Evolutionary conservation across 2,888 invertebrate genomes (phyloP), one percentile per base, ranked within the genome.

Genomic region (Rhabditophanes sp.): DNA sequence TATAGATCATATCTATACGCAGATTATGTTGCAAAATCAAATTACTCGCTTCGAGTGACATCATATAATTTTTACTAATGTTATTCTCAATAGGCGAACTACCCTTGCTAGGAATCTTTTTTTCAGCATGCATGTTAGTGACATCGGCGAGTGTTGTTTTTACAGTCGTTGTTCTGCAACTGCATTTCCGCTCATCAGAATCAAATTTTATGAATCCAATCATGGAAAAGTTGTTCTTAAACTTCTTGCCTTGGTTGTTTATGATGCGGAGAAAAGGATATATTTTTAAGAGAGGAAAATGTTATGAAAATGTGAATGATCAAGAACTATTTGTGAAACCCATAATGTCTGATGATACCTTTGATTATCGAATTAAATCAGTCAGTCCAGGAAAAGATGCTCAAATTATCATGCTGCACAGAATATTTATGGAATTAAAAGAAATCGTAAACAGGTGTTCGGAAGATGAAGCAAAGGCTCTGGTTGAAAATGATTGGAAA

Each of bases 101-200:
- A n/a, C n/a, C 49, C 9, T 38, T 51, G 29, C 50, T 48, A 49
- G 57, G 53, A 9, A 53, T 56, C 11, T 59, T 57, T 41, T 59
- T 59, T 46, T 50, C 55, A 8, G 55, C 52, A 24, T 55, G 53
- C 33, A 59, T 59, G 59, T 37, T 55, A 18, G 50, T 59, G n/a
- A 49, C 55, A 6, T 46, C 53, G 2, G 53, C 54, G 9, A 58
- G 56, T 5, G 59, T 59, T 16, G 53, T 59, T 11, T 56, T 58
- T 43, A 58, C 56, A 11, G 57, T 59, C 9, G 46, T 59, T 20
- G 49, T 58, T n/a, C 38, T 58, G 16, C 56, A 57, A 32, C 42
- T 59, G 5, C 57, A 59, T 37, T 55, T 51, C 39, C 35, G 57
- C 19, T 44, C 43, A 22, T 44, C 52, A 1, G 57, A 59, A 27